phyloP scores from a whole-genome alignment of 2,113 vertebrate species.

The Cygnus atratus region DNA sequence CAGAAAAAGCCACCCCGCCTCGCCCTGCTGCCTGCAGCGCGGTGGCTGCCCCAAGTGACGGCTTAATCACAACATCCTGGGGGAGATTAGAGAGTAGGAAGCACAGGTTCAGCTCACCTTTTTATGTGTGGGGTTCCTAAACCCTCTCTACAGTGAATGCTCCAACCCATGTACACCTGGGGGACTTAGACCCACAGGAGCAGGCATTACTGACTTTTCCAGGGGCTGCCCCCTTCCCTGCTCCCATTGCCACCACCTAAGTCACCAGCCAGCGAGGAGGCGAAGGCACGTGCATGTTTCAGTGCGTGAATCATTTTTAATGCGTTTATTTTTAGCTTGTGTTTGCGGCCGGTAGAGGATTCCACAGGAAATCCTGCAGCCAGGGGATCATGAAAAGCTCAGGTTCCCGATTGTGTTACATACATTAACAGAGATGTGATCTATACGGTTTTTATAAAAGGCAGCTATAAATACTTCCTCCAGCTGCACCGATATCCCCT shows the following conservation, averaged over 20 bases:
- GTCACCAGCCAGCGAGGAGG: not conserved
- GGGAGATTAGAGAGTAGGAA: not conserved
- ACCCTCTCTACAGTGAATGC: fast-evolving
- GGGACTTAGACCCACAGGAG: not conserved
- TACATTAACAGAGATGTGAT: constrained; percentile 55
- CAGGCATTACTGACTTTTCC: not conserved
- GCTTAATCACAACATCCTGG: not conserved
- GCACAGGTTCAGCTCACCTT: not conserved
- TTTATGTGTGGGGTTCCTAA: not conserved
- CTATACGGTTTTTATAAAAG: constrained; percentile 35
- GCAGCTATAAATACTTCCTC: constrained; percentile 72
- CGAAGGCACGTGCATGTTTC: not conserved
- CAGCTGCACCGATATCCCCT: constrained; percentile 71
- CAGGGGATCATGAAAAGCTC: constrained; percentile 32
- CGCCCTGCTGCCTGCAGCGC: not conserved
- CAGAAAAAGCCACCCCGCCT: not conserved
- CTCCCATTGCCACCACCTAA: not conserved
- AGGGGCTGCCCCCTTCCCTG: not conserved
- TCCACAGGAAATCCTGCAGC: constrained; percentile 70
- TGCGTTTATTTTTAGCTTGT: constrained; percentile 57
- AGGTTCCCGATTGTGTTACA: constrained; percentile 65
- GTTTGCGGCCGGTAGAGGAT: constrained; percentile 52
- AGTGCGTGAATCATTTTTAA: not conserved
- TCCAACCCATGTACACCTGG: not conserved
- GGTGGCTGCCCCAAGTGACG: not conserved